phyloP scores from a whole-genome alignment of 2,113 vertebrate genomes.

The Tonatia bakeri region DNA sequence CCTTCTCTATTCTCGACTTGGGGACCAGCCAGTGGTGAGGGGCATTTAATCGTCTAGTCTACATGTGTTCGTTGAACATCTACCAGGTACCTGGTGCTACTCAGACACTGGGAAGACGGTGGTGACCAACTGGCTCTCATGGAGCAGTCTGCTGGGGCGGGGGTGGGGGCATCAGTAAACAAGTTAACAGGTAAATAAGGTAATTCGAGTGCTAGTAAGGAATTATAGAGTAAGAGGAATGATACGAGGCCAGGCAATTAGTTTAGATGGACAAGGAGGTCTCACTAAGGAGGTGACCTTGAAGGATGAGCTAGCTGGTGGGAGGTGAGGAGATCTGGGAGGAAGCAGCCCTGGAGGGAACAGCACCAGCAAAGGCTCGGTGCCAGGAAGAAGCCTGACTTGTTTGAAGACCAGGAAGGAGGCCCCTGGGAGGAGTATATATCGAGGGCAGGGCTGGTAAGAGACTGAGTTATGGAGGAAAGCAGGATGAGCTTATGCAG shows the following conservation, averaged over 20 bases:
- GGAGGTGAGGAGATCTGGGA: not conserved
- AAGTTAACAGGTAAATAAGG: not conserved
- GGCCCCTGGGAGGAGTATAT: not conserved
- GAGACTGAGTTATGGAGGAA: not conserved
- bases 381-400: not conserved
- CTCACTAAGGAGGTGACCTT: not conserved
- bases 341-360: not conserved
- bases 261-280: not conserved
- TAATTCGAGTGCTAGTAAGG: not conserved
- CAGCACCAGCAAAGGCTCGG: not conserved
- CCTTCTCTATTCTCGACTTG: conserved; percentile 91
- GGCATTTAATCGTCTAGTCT: not conserved
- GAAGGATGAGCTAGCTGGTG: not conserved
- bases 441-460: not conserved
- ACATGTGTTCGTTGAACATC: not conserved
- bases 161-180: not conserved
- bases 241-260: not conserved
- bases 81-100: not conserved
- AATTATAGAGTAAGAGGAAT: not conserved
- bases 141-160: not conserved
- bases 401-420: not conserved
- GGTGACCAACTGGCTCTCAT: not conserved
- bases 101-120: not conserved
- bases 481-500: not conserved
- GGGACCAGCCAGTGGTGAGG: conserved; percentile 90